Percentiles rank a stretch among this genome's conserved stretches.
Evolutionary conservation across 1,140 invertebrate species (phyloP).

Genomic region (Lepidurus packardi): DNA sequence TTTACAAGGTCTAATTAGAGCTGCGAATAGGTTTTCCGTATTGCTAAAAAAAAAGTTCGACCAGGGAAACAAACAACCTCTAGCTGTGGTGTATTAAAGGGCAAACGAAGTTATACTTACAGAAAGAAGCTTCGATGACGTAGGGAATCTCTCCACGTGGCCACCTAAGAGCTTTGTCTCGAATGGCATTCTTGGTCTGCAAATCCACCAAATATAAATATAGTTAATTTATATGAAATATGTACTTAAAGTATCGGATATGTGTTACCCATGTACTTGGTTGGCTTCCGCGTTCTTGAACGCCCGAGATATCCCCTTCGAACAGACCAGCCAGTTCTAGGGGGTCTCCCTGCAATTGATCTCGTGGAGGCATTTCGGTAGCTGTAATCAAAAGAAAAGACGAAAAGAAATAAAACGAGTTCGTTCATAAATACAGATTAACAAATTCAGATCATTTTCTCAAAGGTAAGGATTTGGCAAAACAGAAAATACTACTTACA

Average conservation of each 20-base stretch:
- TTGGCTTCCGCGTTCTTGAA: neutral
- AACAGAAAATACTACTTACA: neutral
- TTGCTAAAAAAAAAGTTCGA: no score
- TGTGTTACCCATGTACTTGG: neutral
- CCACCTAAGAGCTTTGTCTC: constrained; percentile 40
- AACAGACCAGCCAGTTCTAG: constrained; percentile 43
- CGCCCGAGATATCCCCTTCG: constrained; percentile 42
- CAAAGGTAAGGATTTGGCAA: neutral
- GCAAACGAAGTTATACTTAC: constrained; percentile 35
- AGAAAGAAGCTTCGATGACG: constrained; percentile 42
- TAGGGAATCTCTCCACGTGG: constrained; percentile 44
- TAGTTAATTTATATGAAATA: neutral
- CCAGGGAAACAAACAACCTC: no score
- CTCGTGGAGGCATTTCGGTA: constrained; percentile 11
- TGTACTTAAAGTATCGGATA: neutral
- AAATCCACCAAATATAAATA: neutral
- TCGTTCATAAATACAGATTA: neutral
- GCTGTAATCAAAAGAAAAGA: constrained; percentile 23
- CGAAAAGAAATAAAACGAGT: neutral
- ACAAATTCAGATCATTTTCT: neutral
- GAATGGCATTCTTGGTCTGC: constrained; percentile 41
- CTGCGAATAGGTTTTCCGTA: no score
- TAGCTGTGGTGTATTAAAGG: neutral
- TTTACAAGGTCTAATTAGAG: no score
- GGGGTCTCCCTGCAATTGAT: constrained; percentile 36